Evolutionary conservation across 2,797 vertebrate species (phyloP), one percentile per base, ranked within the genome.

Genomic region (Melanotaenia boesemani): DNA sequence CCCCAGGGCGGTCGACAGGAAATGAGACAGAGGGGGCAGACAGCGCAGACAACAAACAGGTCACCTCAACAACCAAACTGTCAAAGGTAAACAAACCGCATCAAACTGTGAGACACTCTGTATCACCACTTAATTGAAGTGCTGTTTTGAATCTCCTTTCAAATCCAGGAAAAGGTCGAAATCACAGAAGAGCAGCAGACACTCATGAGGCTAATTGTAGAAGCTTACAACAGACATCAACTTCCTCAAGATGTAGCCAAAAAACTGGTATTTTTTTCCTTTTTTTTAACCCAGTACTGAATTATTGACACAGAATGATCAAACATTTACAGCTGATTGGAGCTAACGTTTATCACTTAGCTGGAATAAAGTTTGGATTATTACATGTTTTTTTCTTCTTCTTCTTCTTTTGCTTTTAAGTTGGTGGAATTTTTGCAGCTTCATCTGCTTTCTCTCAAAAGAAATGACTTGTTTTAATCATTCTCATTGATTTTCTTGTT

Each of bases 221-320:
- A 98, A 20, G 96, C 98, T 32, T 97, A 99, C 67, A 96, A 93
- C 84, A 97, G 94, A 88, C 96, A 99, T 86, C 95, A 95, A 76
- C 96, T 99, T 88, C 97, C 98, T 83, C 97, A 96, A 72, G 97
- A 99, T 41, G 91, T 99, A 83, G 94, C 97, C 64, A 98, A 97
- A 91, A 97, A 97, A 89, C 93, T 99, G 89, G 98, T 99, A 95
- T 32, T 90, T 94, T 75, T 20, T 15, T 44, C 32, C 6, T 6
- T 37, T 50, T 56, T 10, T 66, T 60, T 20, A 62, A 63, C 18
- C 20, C 18, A 18, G 7, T 28, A 30, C 15, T 59, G 2, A 61
- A 70, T 59, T 54, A 24, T 34, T 67, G 1, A 39, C 24, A 18
- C 46, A 28, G n/a, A 50, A 59, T 10, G 46, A 56, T 28, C 5